Evolutionary conservation across 2,113 vertebrate species (phyloP), one percentile per base, ranked within the genome.

Genomic region (Channa maculata): DNA sequence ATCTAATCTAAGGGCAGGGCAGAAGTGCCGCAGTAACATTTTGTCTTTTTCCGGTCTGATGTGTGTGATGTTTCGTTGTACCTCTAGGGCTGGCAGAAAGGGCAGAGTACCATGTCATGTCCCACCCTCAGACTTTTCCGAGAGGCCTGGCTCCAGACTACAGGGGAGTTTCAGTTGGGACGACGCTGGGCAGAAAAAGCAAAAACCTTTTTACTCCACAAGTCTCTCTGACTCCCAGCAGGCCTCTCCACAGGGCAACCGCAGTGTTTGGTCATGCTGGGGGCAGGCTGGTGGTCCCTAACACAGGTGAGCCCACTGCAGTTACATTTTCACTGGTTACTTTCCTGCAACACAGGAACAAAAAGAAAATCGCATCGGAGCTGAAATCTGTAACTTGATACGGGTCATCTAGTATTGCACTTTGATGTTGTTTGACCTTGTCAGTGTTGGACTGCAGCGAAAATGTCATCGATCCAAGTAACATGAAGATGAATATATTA

Each of bases 201-300:
- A 96, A 95, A 84, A 93, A 92, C 0, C 63, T 94, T 0, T 94
- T 96, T 6, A 80, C 93, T 44, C 95, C 96, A 12, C 95, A 94
- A 44, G 79, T 94, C 50, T 90, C 95, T 11, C 86, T 94, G 24
- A 68, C 95, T 10, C 89, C 92, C 44, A 83, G 85, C 50, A 89
- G 90, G 61, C 94, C 94, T 0, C 89, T 93, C 5, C 93, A 96
- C 74, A 96, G 92, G 86, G 95, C 94, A 1, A 87, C 93, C 0
- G 96, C 95, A 0, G 84, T 96, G 43, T 97, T 98, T 52, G 95
- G 96, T 33, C 96, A 96, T 53, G 93, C 94, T 34, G 97, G 97
- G 48, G 97, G 97, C 2, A 92, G 95, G 44, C 79, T 99, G 75
- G 95, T 96, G 76, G 91, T 97, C 39, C 97, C 97, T 0, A 97